Evolutionary conservation across 2,113 vertebrate species (phyloP), one percentile per base, ranked within the genome.

Genomic region (Calyptommatus sinebrachiatus): DNA sequence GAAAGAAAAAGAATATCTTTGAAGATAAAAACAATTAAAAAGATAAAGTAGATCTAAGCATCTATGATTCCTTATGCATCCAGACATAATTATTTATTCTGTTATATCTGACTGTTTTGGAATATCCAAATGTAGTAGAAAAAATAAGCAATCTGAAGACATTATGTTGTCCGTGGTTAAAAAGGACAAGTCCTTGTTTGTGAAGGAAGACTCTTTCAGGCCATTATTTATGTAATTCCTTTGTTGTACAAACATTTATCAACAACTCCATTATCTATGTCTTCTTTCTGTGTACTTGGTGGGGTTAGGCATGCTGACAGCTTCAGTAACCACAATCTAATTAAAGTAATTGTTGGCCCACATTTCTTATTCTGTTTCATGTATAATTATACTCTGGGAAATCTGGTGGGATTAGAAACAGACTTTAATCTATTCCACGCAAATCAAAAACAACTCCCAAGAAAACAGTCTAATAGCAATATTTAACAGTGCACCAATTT

Each of bases 311-410:
- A 88, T 79, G 48, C 45, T 88, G 89, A 82, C 87, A 89, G 84
- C 79, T 90, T 89, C 84, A 91, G 85, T 88, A 90, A 88, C 88
- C 53, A 87, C 86, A 79, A 85, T 88, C 90, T 95, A 92, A 92
- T 92, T 94, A 90, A 91, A 93, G 86, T 90, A 93, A 94, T 89
- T 91, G 88, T 93, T 91, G 92, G 91, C 92, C 90, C 90, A 85
- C 89, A 93, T 95, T 93, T 89, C 76, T 89, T 90, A 91, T 91
- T 93, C 90, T 75, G 81, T 79, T 91, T 90, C 88, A 90, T 91
- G 90, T 92, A 88, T 93, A 94, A 94, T 95, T 93, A 94, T 88
- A 87, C 84, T 85, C 87, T 81, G 70, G 82, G 83, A 93, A 91
- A 88, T 87, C 87, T 89, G 89, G 73, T 86, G 88, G 89, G 93